Evolutionary conservation across 2,888 invertebrate genomes (phyloP).

Genomic region (Poecilus cupreus): DNA sequence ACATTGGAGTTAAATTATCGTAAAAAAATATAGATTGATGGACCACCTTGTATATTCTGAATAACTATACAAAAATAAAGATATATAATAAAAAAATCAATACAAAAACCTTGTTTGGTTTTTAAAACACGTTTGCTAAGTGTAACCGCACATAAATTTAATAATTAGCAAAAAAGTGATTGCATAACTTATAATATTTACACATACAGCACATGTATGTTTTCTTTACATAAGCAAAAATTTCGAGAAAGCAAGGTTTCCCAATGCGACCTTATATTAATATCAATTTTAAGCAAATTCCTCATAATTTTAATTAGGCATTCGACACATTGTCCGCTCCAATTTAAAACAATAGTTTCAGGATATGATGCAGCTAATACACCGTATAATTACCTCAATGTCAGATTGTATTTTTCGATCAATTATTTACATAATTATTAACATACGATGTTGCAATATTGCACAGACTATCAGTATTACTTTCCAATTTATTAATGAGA

Average conservation of each 20-base stretch:
- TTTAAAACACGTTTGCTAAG: background rate
- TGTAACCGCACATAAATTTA: background rate
- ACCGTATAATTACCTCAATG: background rate
- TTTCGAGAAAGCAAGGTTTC: constrained; percentile 12
- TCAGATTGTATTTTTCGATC: background rate
- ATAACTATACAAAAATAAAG: too few species aligned
- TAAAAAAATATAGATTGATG: too few species aligned
- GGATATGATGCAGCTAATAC: too few species aligned
- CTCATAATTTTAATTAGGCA: background rate
- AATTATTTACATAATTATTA: background rate
- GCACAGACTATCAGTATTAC: background rate
- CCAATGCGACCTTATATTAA: background rate
- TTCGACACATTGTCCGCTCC: background rate
- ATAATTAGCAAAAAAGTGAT: too few species aligned
- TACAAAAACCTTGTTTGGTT: background rate
- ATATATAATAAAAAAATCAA: background rate
- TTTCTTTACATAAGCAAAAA: background rate
- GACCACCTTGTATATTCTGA: too few species aligned
- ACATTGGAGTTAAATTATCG: too few species aligned
- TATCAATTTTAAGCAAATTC: background rate
- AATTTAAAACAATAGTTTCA: background rate
- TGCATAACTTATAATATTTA: background rate
- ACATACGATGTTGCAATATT: background rate
- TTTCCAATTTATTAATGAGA: constrained; percentile 45
- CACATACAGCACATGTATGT: background rate